Evolutionary conservation across 2,888 invertebrate species (phyloP), one percentile per base, ranked within the genome.

Genomic region (Acanthococcus lagerstroemiae): DNA sequence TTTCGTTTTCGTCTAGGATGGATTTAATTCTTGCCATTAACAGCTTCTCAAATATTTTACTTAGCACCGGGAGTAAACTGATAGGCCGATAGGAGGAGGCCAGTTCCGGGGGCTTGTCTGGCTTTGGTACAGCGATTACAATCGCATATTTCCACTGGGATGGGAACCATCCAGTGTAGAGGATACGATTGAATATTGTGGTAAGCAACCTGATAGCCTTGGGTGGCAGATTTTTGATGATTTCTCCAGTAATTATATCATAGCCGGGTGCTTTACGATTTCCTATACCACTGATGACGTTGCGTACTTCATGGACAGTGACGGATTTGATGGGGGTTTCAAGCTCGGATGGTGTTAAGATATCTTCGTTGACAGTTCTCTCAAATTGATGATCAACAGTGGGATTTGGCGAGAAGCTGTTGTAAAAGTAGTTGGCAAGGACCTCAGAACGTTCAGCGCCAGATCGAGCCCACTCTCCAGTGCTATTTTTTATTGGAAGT

Each of bases 21-120:
- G 45, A n/a, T 21, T 19, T 19, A 22, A 60, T 27, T 45, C 60
- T 45, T 25, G 26, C 37, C 5, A 60, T 6, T n/a, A 37, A n/a
- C 12, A 15, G 15, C 46, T 44, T 45, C 46, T 68, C 68, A 37
- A 68, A 46, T 1, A 68, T 24, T 67, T 68, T 68, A 7, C 50
- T 30, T 9, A 68, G 26, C 3, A 25, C 12, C 15, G 2, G 21
- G 1, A 55, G 55, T 15, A 55, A 30, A 15, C 55, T 55, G 4
- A 55, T 55, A n/a, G 55, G 55, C 17, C 55, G 5, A 17, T 55
- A 55, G 2, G 55, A 55, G 4, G 55, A n/a, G 5, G 30, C 30
- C 12, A 30, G 3, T 9, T 55, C 27, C 3, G 24, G 5, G 25
- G 55, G 55, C 17, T 55, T 56, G 5, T 30, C 37, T 4, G 56